phyloP scores from a whole-genome alignment of 2,888 invertebrate species.

The Pseudanteris insignis region DNA sequence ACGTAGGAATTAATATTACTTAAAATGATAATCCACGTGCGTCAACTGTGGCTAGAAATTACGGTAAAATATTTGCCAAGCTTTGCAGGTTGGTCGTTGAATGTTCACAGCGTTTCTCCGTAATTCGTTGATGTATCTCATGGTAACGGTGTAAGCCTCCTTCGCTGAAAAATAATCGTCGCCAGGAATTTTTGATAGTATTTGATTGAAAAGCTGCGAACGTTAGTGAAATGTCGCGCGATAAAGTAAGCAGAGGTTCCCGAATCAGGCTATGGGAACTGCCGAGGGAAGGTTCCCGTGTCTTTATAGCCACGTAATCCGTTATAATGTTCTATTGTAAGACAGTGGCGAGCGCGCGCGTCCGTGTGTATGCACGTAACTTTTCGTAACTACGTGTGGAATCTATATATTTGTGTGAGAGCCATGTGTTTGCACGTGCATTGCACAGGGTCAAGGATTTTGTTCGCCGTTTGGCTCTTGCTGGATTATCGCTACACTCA shows the following conservation, averaged over 20 bases:
- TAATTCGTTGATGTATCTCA: no score
- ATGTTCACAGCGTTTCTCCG: no score
- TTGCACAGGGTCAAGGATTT: conserved; percentile 48
- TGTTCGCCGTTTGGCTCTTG: conserved; percentile 18
- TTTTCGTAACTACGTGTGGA: no score
- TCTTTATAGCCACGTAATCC: conserved; percentile 49
- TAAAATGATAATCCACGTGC: no score
- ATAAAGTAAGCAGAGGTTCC: conserved; percentile 18
- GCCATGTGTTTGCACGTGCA: conserved; percentile 21
- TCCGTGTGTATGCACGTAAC: conserved; percentile 3
- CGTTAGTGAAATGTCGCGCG: neutral
- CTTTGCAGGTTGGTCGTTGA: no score
- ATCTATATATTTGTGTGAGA: no score
- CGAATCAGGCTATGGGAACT: conserved; percentile 52
- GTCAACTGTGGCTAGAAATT: no score
- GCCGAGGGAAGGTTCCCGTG: conserved; percentile 15
- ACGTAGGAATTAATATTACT: no score
- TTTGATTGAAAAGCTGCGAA: neutral
- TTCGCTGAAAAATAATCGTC: no score
- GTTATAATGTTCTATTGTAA: conserved; percentile 55
- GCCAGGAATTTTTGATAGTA: no score
- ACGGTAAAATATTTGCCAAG: no score
- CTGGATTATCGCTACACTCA: conserved; percentile 11
- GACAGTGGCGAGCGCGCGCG: conserved; percentile 18
- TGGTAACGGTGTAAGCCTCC: no score